Conservation (phyloP, 2,888 invertebrate species). For the Rotaria macrura region DNA sequence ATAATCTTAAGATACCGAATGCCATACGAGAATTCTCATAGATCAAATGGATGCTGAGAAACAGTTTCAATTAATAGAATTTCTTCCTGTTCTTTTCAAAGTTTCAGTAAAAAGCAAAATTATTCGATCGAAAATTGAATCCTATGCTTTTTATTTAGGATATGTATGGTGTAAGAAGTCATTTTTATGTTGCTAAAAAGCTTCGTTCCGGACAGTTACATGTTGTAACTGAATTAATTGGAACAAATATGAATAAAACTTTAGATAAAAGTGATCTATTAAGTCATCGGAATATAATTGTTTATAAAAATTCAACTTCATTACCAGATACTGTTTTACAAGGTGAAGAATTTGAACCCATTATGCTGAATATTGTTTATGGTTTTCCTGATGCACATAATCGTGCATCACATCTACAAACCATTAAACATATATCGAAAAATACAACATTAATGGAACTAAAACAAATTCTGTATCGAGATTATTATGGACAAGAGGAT, state of each 20-base stretch:
- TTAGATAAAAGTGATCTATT: background rate
- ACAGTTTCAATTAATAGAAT: too few species aligned
- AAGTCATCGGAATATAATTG: background rate
- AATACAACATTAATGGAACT: background rate
- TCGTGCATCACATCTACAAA: background rate
- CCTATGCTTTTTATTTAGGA: background rate
- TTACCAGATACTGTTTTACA: background rate
- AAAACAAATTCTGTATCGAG: background rate
- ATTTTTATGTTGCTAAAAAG: conserved; percentile 15
- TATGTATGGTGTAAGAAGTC: background rate
- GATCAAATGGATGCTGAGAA: too few species aligned
- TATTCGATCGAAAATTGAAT: too few species aligned
- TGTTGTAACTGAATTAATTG: background rate
- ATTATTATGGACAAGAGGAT: background rate
- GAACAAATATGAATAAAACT: background rate
- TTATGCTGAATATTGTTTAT: background rate
- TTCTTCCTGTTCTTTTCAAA: too few species aligned
- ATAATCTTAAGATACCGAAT: too few species aligned
- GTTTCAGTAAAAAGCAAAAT: too few species aligned
- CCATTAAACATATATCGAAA: background rate
- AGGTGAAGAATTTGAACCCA: conserved; percentile 10
- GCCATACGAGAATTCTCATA: too few species aligned
- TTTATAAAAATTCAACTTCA: background rate
- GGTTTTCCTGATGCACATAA: background rate
- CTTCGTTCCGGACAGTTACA: conserved; percentile 10